Conservation (phyloP, 2,797 vertebrate species). For the Xenopus petersii region DNA sequence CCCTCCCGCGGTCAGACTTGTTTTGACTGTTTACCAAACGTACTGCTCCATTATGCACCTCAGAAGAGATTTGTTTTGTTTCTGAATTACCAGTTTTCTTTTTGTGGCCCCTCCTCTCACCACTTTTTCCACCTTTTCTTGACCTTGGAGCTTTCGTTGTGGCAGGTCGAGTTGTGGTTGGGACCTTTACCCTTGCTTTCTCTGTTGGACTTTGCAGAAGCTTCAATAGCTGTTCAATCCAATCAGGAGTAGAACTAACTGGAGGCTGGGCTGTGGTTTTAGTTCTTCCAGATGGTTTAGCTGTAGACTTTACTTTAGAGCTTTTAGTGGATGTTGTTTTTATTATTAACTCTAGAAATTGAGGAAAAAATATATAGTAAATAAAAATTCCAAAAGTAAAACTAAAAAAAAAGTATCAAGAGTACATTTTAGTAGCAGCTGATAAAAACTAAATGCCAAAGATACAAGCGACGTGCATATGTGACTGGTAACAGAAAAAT, state of each 20-base stretch:
- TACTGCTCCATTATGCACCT: constrained; percentile 62
- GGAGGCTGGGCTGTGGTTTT: background rate
- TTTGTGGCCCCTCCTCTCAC: constrained; percentile 46
- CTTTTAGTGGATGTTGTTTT: constrained; percentile 49
- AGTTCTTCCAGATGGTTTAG: constrained; percentile 24
- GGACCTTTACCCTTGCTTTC: constrained; percentile 9
- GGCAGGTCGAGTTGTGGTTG: constrained; percentile 26
- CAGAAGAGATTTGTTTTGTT: background rate
- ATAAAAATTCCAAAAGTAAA: no score
- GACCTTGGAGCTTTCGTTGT: constrained; percentile 47
- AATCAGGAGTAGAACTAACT: constrained; percentile 37
- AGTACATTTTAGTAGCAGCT: no score
- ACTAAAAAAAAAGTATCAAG: no score
- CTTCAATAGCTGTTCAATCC: constrained; percentile 64
- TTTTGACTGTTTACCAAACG: constrained; percentile 68
- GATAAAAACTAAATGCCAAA: no score
- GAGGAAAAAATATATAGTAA: no score
- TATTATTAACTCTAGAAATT: constrained; percentile 68
- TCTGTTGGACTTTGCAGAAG: constrained; percentile 32
- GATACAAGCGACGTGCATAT: no score
- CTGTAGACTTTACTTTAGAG: no score
- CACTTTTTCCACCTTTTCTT: constrained; percentile 54
- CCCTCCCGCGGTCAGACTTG: constrained; percentile 69
- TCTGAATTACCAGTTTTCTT: constrained; percentile 51
- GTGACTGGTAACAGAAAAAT: no score